These are phyloP conservation scores for Ceratosolen fusciceps DNA, from an alignment of 1,140 invertebrate genomes.

Conservation along the genomic window DNA sequence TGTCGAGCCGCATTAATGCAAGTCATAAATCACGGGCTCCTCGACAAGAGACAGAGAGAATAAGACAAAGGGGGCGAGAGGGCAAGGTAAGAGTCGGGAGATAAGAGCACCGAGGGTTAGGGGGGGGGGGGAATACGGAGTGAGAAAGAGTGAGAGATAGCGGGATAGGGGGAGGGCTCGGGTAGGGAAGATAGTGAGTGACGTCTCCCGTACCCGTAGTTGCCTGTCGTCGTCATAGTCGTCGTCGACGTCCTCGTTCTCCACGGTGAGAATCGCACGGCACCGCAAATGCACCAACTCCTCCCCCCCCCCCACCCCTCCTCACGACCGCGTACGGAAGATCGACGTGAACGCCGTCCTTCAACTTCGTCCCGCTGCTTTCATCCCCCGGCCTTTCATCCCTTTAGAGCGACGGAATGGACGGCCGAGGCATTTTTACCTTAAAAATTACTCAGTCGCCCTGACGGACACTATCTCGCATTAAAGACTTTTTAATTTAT, in stretches of 20 bases:
- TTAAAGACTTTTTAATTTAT: too few relatives aligned
- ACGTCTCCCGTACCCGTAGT: conserved; percentile 56
- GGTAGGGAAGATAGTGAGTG: conserved; percentile 52
- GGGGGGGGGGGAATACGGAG: neutral
- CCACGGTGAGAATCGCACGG: conserved; percentile 4
- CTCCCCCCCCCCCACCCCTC: too few relatives aligned
- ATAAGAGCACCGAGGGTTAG: neutral
- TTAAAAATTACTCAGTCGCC: too few relatives aligned
- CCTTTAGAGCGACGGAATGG: neutral
- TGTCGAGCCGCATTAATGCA: conserved; percentile 58
- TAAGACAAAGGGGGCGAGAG: neutral
- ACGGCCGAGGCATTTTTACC: too few relatives aligned
- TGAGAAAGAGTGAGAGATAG: conserved; percentile 43
- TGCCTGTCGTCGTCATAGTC: conserved; percentile 58
- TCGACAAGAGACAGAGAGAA: conserved; percentile 28
- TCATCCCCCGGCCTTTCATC: neutral
- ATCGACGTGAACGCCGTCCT: conserved; percentile 55
- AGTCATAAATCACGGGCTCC: conserved; percentile 63
- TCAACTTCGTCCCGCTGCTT: conserved; percentile 23
- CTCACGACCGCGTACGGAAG: conserved; percentile 51
- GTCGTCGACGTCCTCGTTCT: too few relatives aligned
- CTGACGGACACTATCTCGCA: too few relatives aligned
- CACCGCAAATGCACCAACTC: conserved; percentile 19
- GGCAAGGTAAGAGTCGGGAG: too few relatives aligned
- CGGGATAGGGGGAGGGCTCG: conserved; percentile 46